Base-by-base conservation (phyloP, 2,797 vertebrate species). In the Microtus californicus region DNA sequence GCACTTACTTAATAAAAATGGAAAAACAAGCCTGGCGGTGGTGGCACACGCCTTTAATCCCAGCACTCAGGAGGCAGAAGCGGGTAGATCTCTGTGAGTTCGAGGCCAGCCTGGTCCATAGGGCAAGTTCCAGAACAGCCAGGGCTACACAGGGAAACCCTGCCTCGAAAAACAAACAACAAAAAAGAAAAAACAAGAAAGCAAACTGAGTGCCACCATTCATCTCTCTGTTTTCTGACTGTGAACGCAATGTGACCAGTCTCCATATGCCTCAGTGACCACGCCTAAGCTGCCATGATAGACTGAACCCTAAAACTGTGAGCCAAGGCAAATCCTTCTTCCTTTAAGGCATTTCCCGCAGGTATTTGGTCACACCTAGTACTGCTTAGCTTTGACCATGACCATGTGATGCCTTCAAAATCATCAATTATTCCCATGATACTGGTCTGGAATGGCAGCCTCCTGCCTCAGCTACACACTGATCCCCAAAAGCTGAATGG, bases 131-230 rank as follows among this genome's bases (percentile, higher is more conserved):
- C 67, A 69, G 67, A 0, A n/a, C 3, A 69, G 34, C 17, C 67
- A 71, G 67, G 34, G 67, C 67, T 71, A 71, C 67, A 71, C 67
- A 71, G 17, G 8, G 34, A 71, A 71, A 19, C 34, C 7, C 7
- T 37, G 7, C 3, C 15, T 71, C 0, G 0, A 19, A n/a, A n/a
- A 15, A 34, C 1, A n/a, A 69, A n/a, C 2, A 69, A 8, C 3
- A 19, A 63, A 2, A 34, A 67, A 0, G 13, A 1, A 59, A 14
- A 56, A 56, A 15, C 79, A 81, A 81, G n/a, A 40, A 25, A 81
- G 54, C 4, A 17, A 63, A 29, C 40, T 34, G 81, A 23, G 40
- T 19, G 11, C 9, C 59, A 83, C 1, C 8, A 11, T 45, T 65
- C 9, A 21, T 21, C 14, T 45, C 40, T 31, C 5, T 83, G 40